phyloP scores from a whole-genome alignment of 2,888 invertebrate genomes.

The Rhamnusium bicolor region DNA sequence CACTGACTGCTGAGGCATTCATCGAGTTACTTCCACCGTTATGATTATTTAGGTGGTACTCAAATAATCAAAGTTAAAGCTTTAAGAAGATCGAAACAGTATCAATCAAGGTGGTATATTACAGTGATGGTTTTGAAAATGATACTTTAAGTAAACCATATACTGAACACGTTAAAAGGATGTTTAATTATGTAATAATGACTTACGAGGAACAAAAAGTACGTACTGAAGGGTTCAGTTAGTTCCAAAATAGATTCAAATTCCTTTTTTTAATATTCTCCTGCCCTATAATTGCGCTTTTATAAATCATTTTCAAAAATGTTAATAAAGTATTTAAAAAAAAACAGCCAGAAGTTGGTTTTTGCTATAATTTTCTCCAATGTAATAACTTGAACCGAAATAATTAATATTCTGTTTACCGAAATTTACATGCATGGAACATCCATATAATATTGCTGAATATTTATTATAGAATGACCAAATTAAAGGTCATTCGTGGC shows the following conservation, averaged over 20 bases:
- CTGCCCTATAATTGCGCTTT: no score
- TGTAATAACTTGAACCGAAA: no score
- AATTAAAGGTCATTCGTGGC: no score
- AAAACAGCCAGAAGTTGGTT: background rate
- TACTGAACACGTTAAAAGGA: background rate
- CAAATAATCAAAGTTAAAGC: conserved; percentile 6
- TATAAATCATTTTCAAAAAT: no score
- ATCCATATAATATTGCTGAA: no score
- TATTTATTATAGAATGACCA: no score
- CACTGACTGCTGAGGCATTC: background rate
- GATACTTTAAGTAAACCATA: conserved; percentile 10
- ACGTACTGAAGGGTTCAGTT: background rate
- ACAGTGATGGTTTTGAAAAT: conserved; percentile 3
- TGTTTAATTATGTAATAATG: background rate
- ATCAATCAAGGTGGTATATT: conserved; percentile 9
- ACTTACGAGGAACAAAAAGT: background rate
- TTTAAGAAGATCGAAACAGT: background rate
- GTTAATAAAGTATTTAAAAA: background rate
- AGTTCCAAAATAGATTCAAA: background rate
- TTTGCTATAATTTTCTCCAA: background rate
- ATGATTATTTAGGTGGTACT: background rate
- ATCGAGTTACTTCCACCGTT: background rate
- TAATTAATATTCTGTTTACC: no score
- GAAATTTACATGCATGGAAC: no score
- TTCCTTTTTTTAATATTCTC: background rate